phyloP scores from a whole-genome alignment of 2,797 vertebrate species.

The Chelmon rostratus region DNA sequence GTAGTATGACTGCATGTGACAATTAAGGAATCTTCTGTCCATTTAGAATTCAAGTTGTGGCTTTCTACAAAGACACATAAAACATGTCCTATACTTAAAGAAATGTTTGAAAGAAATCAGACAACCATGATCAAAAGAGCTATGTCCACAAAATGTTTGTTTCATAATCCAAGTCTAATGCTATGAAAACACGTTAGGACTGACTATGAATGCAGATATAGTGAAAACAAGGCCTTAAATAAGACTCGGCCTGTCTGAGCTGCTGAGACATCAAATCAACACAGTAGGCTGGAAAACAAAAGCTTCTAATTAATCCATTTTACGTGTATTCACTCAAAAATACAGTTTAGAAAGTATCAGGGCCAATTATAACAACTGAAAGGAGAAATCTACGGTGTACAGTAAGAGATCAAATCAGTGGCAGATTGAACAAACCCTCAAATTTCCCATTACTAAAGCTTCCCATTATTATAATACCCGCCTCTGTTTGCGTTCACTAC shows the following conservation, averaged over 20 bases:
- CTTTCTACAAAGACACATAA: no score
- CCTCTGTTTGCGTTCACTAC: neutral
- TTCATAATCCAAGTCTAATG: neutral
- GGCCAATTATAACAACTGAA: neutral
- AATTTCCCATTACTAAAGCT: neutral
- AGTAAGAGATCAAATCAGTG: neutral
- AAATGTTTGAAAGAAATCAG: no score
- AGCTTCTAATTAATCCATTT: neutral
- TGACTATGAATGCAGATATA: neutral
- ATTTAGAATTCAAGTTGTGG: no score
- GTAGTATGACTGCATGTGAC: no score
- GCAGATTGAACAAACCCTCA: neutral
- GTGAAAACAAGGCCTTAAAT: neutral
- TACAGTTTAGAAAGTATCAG: neutral
- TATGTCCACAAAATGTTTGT: neutral
- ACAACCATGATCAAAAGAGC: no score
- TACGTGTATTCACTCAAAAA: neutral
- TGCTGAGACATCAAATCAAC: neutral
- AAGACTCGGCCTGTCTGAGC: neutral
- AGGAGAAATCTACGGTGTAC: neutral
- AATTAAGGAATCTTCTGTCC: no score
- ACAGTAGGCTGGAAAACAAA: neutral
- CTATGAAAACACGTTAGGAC: neutral
- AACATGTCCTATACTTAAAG: neutral
- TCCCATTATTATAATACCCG: no score